Evolutionary conservation across 2,113 vertebrate species (phyloP).

Genomic region (Alosa alosa): DNA sequence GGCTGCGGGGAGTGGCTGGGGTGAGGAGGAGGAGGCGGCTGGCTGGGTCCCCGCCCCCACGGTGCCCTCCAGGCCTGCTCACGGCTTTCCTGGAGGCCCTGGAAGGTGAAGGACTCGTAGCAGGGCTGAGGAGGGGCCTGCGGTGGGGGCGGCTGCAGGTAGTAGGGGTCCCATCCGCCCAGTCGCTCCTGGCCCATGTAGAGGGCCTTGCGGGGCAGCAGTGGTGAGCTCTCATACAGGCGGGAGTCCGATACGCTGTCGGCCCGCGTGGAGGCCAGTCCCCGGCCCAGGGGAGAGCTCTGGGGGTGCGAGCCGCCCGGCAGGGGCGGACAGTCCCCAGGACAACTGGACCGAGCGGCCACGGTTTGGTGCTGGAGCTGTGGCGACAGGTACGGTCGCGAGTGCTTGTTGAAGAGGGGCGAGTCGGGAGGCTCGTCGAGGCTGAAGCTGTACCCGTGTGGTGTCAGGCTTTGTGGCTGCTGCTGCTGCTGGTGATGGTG

Average conservation of each 20-base stretch:
- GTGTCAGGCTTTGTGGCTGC: background rate
- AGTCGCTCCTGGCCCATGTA: conserved; percentile 77
- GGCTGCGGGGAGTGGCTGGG: conserved; percentile 62
- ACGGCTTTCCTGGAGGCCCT: conserved; percentile 83
- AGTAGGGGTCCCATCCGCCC: conserved; percentile 81
- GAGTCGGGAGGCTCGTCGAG: conserved; percentile 83
- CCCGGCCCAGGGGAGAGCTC: conserved; percentile 76
- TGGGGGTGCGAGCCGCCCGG: conserved; percentile 68
- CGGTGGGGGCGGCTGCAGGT: conserved; percentile 69
- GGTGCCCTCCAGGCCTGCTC: conserved; percentile 80
- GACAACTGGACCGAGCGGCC: conserved; percentile 83
- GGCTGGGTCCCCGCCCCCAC: conserved; percentile 61
- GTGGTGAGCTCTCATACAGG: conserved; percentile 79
- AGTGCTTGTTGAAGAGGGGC: conserved; percentile 72
- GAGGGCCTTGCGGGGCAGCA: conserved; percentile 76
- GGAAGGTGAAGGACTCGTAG: conserved; percentile 84
- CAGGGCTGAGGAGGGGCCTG: conserved; percentile 60
- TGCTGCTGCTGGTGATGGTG: conserved; percentile 60
- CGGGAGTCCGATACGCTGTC: conserved; percentile 90
- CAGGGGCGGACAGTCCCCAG: conserved; percentile 77
- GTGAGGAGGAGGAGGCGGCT: conserved; percentile 69
- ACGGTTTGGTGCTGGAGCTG: conserved; percentile 82
- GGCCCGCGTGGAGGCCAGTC: conserved; percentile 78
- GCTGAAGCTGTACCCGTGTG: conserved; percentile 77
- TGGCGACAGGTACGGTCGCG: conserved; percentile 78